phyloP scores from a whole-genome alignment of 1,140 invertebrate genomes.

The Venturia canescens region DNA sequence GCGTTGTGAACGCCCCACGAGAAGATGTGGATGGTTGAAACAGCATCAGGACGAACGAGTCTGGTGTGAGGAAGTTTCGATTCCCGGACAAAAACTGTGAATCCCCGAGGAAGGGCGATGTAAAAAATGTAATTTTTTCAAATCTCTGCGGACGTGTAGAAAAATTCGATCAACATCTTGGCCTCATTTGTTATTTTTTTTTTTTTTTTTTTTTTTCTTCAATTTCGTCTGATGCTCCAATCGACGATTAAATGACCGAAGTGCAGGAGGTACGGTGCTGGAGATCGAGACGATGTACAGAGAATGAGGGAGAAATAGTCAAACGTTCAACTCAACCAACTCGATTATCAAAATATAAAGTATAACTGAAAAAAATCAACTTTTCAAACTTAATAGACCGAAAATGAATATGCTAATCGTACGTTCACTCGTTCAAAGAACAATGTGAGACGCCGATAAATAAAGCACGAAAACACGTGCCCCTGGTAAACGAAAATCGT shows the following conservation, averaged over 20 bases:
- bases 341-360: conserved; percentile 24
- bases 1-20: neutral
- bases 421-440: neutral
- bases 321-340: conserved; percentile 9
- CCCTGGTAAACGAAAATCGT: conserved; percentile 55
- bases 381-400: too few species aligned
- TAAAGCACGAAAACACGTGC: neutral
- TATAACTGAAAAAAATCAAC: conserved; percentile 27
- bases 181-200: neutral
- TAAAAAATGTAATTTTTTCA: conserved; percentile 19
- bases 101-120: neutral
- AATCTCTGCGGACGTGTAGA: neutral
- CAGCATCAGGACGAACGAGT: neutral
- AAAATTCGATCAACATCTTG: neutral
- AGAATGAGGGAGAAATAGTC: conserved; percentile 4
- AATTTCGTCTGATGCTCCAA: neutral
- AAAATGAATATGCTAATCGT: neutral
- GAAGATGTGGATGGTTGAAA: neutral
- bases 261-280: neutral
- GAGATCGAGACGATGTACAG: neutral
- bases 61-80: neutral
- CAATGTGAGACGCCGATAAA: neutral
- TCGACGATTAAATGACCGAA: neutral
- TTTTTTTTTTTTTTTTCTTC: too few species aligned
- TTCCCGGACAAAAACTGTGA: neutral